Base-by-base conservation (phyloP, 2,888 invertebrate genomes). In the Rotaria socialis region DNA sequence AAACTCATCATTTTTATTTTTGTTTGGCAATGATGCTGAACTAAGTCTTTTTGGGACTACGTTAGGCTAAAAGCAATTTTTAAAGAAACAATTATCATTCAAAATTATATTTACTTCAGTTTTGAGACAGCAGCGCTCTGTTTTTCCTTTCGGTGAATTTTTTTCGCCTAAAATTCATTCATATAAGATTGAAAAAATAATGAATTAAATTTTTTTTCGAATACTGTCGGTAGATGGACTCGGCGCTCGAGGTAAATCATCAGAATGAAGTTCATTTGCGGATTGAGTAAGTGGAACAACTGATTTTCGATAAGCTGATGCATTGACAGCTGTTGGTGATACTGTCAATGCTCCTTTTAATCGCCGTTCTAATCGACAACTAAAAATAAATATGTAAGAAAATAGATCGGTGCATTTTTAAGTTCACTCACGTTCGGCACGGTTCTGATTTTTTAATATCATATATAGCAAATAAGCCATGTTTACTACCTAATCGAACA, bases 401-500 rank as follows among this genome's bases (percentile, higher is more conserved):
- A n/a, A 27, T 10, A 22, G 0, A 22, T 8, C 2, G 2, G 22
- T 5, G 6, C 8, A 24, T 10, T 27, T 27, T 60, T 3, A 3
- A 58, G n/a, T 10, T 8, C 6, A 7, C 22, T 5, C 41, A 80
- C 80, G 0, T 80, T 22, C 10, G 22, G 11, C 80, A 80, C 7
- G 80, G 80, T n/a, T 80, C 22, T 0, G 47, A 47, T 11, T 14
- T 41, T 47, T n/a, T 22, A 24, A 80, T 47, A 47, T 22, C 2
- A 24, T 47, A 24, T 24, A 80, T 80, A 43, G 24, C 80, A 47
- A 80, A 80, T 24, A 24, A n/a, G n/a, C 80, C 47, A 80, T 11
- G n/a, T 80, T 80, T n/a, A 80, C 47, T 14, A n/a, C 47, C 80
- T 47, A 80, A 80, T 80, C 80, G 80, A 47, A 8, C 47, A 80